Evolutionary conservation across 2,797 vertebrate genomes (phyloP).

Genomic region (Somateria mollissima): DNA sequence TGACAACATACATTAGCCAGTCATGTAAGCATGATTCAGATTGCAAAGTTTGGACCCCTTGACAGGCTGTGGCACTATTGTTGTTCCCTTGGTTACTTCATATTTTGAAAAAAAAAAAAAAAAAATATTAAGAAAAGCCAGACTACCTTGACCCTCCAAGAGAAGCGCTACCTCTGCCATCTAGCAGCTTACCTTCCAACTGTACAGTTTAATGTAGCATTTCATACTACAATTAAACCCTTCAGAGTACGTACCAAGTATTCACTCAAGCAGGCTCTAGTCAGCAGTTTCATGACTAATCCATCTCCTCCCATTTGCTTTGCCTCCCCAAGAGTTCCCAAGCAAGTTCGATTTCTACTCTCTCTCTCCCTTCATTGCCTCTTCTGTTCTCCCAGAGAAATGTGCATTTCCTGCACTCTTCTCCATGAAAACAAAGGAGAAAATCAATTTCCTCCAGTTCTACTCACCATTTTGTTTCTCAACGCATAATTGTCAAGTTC

Average conservation of each 20-base stretch:
- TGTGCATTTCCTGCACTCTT: background rate
- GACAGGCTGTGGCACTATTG: background rate
- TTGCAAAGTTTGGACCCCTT: background rate
- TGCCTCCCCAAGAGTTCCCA: background rate
- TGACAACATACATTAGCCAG: background rate
- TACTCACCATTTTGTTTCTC: background rate
- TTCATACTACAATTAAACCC: background rate
- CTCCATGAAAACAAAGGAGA: background rate
- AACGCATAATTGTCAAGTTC: background rate
- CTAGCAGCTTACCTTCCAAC: background rate
- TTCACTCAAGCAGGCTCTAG: background rate
- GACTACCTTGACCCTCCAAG: background rate
- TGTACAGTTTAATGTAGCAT: background rate
- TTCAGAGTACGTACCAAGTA: background rate
- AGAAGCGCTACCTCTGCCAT: background rate
- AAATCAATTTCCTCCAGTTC: background rate
- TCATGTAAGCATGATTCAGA: background rate
- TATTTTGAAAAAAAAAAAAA: no score
- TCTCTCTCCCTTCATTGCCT: background rate
- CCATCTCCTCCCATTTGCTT: background rate
- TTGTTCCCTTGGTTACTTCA: background rate
- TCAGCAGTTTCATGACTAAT: background rate
- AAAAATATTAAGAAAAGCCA: no score
- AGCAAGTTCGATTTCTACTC: background rate
- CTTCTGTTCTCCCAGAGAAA: background rate